Evolutionary conservation across 2,113 vertebrate species (phyloP).

Genomic region (Pundamilia nyererei): DNA sequence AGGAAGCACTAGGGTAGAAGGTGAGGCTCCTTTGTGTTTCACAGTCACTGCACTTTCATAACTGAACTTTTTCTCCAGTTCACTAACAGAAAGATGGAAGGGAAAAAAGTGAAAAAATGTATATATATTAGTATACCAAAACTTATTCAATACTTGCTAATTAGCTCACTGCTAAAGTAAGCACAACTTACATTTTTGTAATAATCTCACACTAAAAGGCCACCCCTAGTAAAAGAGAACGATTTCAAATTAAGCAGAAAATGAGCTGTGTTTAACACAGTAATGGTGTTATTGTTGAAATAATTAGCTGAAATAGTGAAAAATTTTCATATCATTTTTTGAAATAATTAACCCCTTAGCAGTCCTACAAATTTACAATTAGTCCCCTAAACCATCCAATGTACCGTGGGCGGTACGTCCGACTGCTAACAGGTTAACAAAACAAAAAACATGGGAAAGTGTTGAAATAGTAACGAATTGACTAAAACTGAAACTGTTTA

Average conservation of each 20-base stretch:
- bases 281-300: neutral
- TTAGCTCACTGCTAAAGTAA: neutral
- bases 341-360: neutral
- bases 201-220: neutral
- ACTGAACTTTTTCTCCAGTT: neutral
- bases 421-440: no score
- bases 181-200: neutral
- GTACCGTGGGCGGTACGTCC: no score
- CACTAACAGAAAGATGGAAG: neutral
- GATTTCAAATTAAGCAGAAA: neutral
- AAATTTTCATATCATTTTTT: neutral
- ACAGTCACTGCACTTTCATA: neutral
- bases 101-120: neutral
- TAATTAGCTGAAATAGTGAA: neutral
- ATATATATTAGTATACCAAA: neutral
- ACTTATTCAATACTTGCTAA: neutral
- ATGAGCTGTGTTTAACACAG: neutral
- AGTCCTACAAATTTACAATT: no score
- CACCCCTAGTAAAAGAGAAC: neutral
- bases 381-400: no score
- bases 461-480: neutral
- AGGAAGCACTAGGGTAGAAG: neutral
- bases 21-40: neutral
- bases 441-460: neutral
- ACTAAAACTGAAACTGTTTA: neutral